Conservation (phyloP, 1,140 invertebrate species). For the Drosophila lini region DNA sequence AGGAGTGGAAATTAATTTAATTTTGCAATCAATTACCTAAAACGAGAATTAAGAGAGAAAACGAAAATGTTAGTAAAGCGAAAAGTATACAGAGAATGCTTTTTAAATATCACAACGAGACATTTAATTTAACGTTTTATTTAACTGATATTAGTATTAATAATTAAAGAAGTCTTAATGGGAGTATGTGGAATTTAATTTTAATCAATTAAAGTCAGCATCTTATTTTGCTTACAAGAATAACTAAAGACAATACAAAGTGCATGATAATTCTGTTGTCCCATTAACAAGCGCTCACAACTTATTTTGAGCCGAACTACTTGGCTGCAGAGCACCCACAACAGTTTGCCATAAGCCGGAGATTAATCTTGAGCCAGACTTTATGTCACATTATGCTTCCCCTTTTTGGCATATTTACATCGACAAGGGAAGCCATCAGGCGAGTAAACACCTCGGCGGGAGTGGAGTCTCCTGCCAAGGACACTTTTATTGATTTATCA, state of each 20-base stretch:
- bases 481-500: conserved; percentile 77
- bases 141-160: background rate
- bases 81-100: conserved; percentile 1
- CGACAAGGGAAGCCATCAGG: conserved; percentile 50
- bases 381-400: conserved; percentile 59
- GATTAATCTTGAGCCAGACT: conserved; percentile 60
- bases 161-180: background rate
- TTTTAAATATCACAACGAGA: background rate
- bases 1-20: conserved; percentile 65
- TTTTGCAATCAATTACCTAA: conserved; percentile 76
- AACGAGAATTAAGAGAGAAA: conserved; percentile 44
- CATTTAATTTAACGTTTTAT: background rate
- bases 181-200: too few relatives aligned
- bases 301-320: conserved; percentile 16
- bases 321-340: conserved; percentile 9
- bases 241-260: background rate
- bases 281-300: conserved; percentile 2
- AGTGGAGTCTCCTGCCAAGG: conserved; percentile 40
- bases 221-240: background rate
- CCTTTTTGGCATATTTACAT: conserved; percentile 57
- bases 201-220: too few relatives aligned
- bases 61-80: conserved; percentile 2
- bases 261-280: background rate
- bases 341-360: conserved; percentile 34
- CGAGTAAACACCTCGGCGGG: conserved; percentile 52